phyloP scores from a whole-genome alignment of 2,113 vertebrate species.

The Saccopteryx bilineata region DNA sequence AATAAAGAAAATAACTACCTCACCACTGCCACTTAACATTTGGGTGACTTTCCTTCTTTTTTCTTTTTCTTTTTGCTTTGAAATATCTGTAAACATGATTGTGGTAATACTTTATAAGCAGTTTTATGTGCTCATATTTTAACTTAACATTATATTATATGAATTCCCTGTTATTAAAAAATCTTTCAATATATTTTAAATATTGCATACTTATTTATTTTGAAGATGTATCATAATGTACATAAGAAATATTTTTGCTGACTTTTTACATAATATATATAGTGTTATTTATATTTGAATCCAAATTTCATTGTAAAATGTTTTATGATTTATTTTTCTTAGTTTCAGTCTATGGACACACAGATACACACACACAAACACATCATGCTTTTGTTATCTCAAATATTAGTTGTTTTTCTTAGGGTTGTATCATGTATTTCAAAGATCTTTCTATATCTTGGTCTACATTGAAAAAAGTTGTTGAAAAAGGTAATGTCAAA shows the following conservation, averaged over 20 bases:
- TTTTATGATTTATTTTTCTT: neutral
- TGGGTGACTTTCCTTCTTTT: neutral
- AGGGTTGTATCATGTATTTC: neutral
- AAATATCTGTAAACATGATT: neutral
- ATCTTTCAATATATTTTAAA: constrained; percentile 1
- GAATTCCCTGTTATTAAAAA: neutral
- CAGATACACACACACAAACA: neutral
- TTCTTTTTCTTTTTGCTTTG: neutral
- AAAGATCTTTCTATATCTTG: constrained; percentile 17
- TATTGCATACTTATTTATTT: neutral
- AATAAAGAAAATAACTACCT: neutral
- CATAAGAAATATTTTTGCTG: neutral
- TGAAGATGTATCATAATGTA: neutral
- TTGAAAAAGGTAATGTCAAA: neutral
- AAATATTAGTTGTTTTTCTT: neutral
- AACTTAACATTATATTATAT: neutral
- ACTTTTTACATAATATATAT: neutral
- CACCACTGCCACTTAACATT: neutral
- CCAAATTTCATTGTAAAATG: neutral
- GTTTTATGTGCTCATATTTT: neutral
- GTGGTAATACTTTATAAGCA: constrained; percentile 5
- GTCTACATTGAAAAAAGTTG: neutral
- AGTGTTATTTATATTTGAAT: neutral
- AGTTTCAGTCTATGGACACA: neutral
- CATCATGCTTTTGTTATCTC: neutral